Evolutionary conservation across 2,113 vertebrate genomes (phyloP).

Genomic region (human): GRCh38 chr12:110168001-110168500

Average conservation of each 20-base stretch:
- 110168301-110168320: background rate
- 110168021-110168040: too few species aligned
- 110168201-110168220: background rate
- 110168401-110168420: background rate
- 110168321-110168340: background rate
- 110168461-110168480: background rate
- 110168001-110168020: too few species aligned
- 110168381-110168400: background rate
- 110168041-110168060: too few species aligned
- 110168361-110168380: background rate
- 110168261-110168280: background rate
- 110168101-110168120: too few species aligned
- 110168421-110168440: background rate
- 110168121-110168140: too few species aligned
- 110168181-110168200: background rate
- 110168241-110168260: background rate
- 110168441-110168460: background rate
- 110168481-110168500: conserved; percentile 1
- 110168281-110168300: conserved; percentile 3
- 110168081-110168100: too few species aligned
- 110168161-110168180: background rate
- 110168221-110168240: background rate
- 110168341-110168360: background rate
- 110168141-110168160: background rate
- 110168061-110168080: too few species aligned